phyloP scores from a whole-genome alignment of 2,797 vertebrate genomes.

The Rhadinocentrus ornatus region DNA sequence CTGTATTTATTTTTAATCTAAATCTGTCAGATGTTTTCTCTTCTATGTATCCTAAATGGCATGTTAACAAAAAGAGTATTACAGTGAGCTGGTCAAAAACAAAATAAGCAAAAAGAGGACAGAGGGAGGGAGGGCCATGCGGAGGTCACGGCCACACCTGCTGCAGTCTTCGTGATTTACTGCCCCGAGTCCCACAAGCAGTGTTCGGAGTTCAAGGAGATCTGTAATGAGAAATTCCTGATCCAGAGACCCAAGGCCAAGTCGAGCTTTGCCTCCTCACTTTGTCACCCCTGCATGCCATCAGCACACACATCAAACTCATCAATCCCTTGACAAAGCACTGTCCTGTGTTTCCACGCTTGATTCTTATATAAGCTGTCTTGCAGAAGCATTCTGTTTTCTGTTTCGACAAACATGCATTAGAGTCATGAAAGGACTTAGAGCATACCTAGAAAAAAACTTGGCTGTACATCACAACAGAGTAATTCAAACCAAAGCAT shows the following conservation, averaged over 20 bases:
- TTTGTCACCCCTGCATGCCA: constrained; percentile 65
- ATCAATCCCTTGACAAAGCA: constrained; percentile 33
- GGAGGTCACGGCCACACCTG: constrained; percentile 81
- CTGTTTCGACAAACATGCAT: neutral
- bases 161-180: constrained; percentile 86
- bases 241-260: constrained; percentile 80
- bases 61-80: neutral
- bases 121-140: constrained; percentile 46
- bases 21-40: neutral
- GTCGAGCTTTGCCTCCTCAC: constrained; percentile 54
- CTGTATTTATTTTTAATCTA: neutral
- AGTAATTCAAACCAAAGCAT: constrained; percentile 2
- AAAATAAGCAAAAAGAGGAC: constrained; percentile 30
- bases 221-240: constrained; percentile 88
- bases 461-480: neutral
- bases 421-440: constrained; percentile 1
- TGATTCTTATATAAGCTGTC: constrained; percentile 11
- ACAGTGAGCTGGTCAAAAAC: constrained; percentile 9
- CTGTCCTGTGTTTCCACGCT: neutral
- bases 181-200: constrained; percentile 69
- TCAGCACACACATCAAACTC: constrained; percentile 45
- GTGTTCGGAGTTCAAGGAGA: constrained; percentile 88
- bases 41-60: constrained; percentile 12
- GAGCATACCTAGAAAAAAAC: constrained; percentile 14
- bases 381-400: neutral